A percentile compares a stretch with the other conserved stretches of the same genome.
These are phyloP conservation scores for Pectinophora gossypiella DNA, from an alignment of 1,140 invertebrate species.

Conservation along the genomic window DNA sequence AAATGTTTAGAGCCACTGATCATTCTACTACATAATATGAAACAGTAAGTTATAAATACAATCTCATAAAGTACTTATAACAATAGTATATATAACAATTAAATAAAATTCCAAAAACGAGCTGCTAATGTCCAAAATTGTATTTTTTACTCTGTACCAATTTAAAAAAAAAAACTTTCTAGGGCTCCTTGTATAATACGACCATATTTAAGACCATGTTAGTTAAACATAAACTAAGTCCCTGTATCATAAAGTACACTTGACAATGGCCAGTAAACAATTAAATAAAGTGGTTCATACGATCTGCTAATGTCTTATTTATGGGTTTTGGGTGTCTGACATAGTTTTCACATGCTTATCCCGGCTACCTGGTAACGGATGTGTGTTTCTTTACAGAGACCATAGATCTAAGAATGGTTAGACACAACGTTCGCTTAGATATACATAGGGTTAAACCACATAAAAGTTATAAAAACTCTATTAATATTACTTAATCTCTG, in stretches of 20 bases:
- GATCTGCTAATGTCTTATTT: slow-evolving; percentile 72
- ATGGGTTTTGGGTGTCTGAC: slow-evolving; percentile 54
- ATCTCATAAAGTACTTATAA: not conserved
- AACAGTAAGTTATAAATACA: not conserved
- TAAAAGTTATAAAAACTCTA: too few species aligned
- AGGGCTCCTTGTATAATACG: too few species aligned
- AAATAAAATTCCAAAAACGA: too few species aligned
- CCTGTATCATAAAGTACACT: slow-evolving; percentile 26
- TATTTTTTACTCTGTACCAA: too few species aligned
- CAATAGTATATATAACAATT: too few species aligned
- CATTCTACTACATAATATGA: too few species aligned
- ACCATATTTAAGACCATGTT: too few species aligned
- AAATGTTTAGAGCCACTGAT: too few species aligned
- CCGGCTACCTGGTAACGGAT: slow-evolving; percentile 47
- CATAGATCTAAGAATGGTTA: not conserved
- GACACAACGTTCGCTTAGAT: not conserved
- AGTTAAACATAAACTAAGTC: not conserved
- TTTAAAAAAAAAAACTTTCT: too few species aligned
- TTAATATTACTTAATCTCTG: too few species aligned
- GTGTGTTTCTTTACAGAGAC: slow-evolving; percentile 23
- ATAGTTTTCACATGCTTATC: slow-evolving; percentile 68
- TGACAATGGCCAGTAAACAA: slow-evolving; percentile 45
- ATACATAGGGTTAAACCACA: too few species aligned
- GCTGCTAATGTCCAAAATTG: too few species aligned
- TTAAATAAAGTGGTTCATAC: slow-evolving; percentile 45